A percentile compares a stretch with the other conserved stretches of the same genome.
phyloP scores from a whole-genome alignment of 2,797 vertebrate species.

The Gambusia yucatana region DNA sequence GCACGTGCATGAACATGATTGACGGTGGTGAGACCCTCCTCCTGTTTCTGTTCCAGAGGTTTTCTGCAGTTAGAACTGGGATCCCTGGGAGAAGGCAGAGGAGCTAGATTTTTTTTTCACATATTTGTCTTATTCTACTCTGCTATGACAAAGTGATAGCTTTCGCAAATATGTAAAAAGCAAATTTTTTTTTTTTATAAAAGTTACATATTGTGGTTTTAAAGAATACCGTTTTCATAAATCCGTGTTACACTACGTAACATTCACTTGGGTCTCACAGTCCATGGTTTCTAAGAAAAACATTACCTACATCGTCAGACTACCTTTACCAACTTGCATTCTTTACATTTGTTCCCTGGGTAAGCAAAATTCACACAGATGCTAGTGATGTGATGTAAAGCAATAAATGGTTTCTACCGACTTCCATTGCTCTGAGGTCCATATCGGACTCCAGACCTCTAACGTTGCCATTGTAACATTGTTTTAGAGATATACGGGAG shows the following conservation, averaged over 20 bases:
- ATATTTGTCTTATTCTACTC: too few relatives aligned
- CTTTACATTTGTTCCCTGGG: conserved; percentile 9
- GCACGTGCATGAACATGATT: too few relatives aligned
- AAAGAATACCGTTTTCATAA: neutral
- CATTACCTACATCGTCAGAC: neutral
- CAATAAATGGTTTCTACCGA: neutral
- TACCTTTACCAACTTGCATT: neutral
- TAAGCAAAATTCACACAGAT: conserved; percentile 9
- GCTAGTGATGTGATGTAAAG: neutral
- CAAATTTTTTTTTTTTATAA: too few relatives aligned
- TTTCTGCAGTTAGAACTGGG: too few relatives aligned
- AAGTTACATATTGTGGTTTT: too few relatives aligned
- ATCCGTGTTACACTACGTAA: neutral
- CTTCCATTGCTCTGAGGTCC: neutral
- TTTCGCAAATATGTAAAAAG: too few relatives aligned
- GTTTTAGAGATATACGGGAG: neutral
- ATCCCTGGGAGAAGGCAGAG: too few relatives aligned
- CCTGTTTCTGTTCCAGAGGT: too few relatives aligned
- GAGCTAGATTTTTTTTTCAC: too few relatives aligned
- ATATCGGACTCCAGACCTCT: neutral
- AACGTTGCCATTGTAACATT: neutral
- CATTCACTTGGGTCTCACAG: neutral
- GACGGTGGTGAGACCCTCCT: too few relatives aligned
- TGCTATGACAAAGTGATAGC: too few relatives aligned
- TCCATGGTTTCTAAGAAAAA: neutral